phyloP scores from a whole-genome alignment of 2,113 vertebrate genomes.

The Atlantisia rogersi region DNA sequence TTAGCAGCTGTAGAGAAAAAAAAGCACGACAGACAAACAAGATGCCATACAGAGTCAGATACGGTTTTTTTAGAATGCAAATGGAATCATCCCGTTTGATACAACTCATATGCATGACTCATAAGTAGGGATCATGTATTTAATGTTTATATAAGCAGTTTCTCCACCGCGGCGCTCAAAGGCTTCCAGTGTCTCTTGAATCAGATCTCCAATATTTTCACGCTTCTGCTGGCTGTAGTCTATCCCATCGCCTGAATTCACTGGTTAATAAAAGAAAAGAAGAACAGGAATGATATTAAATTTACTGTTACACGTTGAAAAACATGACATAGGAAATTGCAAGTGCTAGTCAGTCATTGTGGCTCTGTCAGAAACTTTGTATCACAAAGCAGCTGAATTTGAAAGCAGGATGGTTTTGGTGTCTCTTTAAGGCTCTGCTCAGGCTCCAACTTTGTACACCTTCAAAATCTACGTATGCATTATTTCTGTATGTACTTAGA shows the following conservation, averaged over 20 bases:
- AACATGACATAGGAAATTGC: not conserved
- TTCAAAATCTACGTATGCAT: not conserved
- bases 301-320: not conserved
- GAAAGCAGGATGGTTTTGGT: not conserved
- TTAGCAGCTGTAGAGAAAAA: constrained; percentile 72
- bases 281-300: not conserved
- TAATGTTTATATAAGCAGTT: constrained; percentile 92
- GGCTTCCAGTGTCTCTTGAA: constrained; percentile 90
- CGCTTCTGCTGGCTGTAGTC: constrained; percentile 91
- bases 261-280: constrained; percentile 68
- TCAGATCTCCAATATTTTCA: constrained; percentile 90
- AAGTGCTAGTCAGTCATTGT: not conserved
- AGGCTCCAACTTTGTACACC: not conserved
- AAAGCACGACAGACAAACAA: constrained; percentile 62
- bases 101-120: constrained; percentile 84
- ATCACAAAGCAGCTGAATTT: not conserved
- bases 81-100: not conserved
- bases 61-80: not conserved
- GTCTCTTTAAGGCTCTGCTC: not conserved
- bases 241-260: constrained; percentile 89
- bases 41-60: constrained; percentile 33
- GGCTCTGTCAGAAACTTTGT: not conserved
- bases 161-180: constrained; percentile 90
- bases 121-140: constrained; percentile 96
- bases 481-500: not conserved